Conservation (phyloP, 2,113 vertebrate species). For the Carettochelys insculpta region DNA sequence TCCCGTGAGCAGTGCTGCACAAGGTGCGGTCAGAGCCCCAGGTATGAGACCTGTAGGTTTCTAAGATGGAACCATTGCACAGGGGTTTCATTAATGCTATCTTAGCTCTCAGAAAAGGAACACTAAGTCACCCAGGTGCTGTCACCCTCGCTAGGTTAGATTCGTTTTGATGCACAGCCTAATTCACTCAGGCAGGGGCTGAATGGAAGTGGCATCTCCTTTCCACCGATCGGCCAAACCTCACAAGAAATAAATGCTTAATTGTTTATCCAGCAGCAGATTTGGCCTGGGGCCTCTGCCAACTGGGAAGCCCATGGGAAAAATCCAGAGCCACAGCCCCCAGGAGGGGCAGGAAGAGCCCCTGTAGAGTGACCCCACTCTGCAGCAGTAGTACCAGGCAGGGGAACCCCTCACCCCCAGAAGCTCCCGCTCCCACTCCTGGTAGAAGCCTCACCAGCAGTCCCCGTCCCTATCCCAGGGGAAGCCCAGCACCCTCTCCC, state of each 20-base stretch:
- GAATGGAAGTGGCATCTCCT: neutral
- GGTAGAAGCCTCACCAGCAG: no score
- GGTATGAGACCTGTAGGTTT: fast-evolving
- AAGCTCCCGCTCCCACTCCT: no score
- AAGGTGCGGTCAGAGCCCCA: fast-evolving
- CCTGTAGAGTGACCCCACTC: no score
- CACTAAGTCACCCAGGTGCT: neutral
- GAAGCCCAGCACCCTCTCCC: no score
- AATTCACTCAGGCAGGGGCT: neutral
- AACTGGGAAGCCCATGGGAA: no score
- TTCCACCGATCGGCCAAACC: neutral
- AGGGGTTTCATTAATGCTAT: neutral
- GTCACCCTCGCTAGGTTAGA: neutral
- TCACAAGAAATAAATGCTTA: neutral
- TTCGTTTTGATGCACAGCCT: neutral
- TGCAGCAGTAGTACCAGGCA: no score
- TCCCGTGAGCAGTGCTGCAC: neutral
- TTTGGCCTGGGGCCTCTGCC: no score
- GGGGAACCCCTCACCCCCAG: no score
- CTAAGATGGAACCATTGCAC: neutral
- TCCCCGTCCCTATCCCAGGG: no score
- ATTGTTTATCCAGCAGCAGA: neutral
- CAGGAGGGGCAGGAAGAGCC: no score
- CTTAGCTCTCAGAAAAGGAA: neutral
- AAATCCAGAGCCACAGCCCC: no score